phyloP scores from a whole-genome alignment of 2,888 invertebrate species.

The Drosophila diplacantha region DNA sequence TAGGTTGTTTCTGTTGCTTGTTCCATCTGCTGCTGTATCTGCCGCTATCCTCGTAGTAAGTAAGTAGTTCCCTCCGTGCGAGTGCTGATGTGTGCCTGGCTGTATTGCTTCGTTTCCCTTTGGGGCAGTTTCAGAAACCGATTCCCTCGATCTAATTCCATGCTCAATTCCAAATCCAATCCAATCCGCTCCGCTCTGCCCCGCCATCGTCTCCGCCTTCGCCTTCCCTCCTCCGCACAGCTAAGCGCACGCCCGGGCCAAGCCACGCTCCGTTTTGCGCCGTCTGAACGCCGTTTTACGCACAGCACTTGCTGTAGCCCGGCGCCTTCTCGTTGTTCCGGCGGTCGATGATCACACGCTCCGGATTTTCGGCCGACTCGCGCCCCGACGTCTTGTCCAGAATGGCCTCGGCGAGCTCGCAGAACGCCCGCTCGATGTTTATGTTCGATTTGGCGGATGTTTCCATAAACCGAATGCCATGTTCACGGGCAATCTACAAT shows the following conservation, averaged over 20 bases:
- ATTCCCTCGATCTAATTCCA: constrained; percentile 6
- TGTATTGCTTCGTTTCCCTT: constrained; percentile 45
- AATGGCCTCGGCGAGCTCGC: constrained; percentile 95
- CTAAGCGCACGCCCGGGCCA: constrained; percentile 15
- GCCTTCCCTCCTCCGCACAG: constrained; percentile 11
- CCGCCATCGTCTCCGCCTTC: neutral
- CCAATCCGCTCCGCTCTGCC: neutral
- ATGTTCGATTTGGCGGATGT: constrained; percentile 98
- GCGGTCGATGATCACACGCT: constrained; percentile 85
- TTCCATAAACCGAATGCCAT: constrained; percentile 97
- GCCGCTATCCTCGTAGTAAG: constrained; percentile 18
- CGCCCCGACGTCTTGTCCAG: constrained; percentile 92
- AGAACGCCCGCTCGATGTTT: constrained; percentile 97
- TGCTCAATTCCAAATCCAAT: neutral
- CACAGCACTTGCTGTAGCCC: constrained; percentile 78
- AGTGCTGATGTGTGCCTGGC: constrained; percentile 19
- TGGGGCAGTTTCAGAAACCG: constrained; percentile 38
- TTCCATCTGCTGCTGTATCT: constrained; percentile 10
- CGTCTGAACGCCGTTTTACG: constrained; percentile 65
- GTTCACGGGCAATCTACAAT: constrained; percentile 93
- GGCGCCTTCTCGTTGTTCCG: constrained; percentile 79
- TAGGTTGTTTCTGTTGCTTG: constrained; percentile 53
- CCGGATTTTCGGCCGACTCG: constrained; percentile 87
- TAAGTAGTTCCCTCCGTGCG: constrained; percentile 27
- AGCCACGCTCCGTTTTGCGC: constrained; percentile 8